A percentile compares a stretch with the other conserved stretches of the same genome.
These are phyloP conservation scores for Ranitomeya imitator DNA, from an alignment of 2,113 vertebrate species.

Conservation along the genomic window DNA sequence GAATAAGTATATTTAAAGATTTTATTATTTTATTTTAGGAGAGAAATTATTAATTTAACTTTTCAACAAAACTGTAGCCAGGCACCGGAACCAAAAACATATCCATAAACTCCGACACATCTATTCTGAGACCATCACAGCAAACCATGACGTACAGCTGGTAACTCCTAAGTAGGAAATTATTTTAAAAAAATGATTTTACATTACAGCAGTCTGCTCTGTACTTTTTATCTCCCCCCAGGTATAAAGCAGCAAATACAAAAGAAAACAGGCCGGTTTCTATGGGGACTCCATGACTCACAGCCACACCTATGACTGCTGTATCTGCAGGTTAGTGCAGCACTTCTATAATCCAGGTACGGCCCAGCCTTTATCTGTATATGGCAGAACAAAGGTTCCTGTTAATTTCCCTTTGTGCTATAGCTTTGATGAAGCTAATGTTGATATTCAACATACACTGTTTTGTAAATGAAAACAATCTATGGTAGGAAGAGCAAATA, in stretches of 20 bases:
- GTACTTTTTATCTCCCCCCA: neutral
- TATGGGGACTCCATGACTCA: constrained; percentile 37
- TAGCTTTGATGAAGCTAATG: neutral
- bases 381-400: constrained; percentile 42
- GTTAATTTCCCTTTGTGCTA: constrained; percentile 10
- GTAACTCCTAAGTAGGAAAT: neutral
- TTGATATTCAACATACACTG: no score
- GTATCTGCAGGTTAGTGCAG: constrained; percentile 43
- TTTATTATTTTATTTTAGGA: no score
- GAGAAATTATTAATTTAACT: no score
- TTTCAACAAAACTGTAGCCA: neutral
- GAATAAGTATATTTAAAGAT: no score
- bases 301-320: constrained; percentile 47
- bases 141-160: neutral
- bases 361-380: constrained; percentile 6
- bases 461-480: neutral
- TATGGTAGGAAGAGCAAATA: neutral
- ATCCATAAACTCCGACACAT: neutral
- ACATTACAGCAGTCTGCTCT: neutral
- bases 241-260: constrained; percentile 35
- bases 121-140: neutral
- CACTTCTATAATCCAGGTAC: neutral
- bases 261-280: constrained; percentile 49
- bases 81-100: neutral
- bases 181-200: neutral